Conservation (phyloP, 2,113 vertebrate genomes). For the Telmatochromis bifrenatus region DNA sequence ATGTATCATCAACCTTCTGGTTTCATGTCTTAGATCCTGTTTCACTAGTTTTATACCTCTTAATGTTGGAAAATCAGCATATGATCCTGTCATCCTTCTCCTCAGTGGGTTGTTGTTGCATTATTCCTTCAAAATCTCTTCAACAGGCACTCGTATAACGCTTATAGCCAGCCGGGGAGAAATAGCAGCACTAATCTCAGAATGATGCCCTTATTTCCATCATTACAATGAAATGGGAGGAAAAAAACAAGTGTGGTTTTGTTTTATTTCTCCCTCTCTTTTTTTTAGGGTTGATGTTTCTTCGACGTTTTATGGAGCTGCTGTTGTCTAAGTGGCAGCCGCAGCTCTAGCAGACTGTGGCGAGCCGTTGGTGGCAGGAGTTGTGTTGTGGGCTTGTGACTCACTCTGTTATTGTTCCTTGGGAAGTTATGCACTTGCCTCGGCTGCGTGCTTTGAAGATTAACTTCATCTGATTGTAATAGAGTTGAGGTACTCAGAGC, state of each 20-base stretch:
- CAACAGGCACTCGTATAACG: slow-evolving; percentile 30
- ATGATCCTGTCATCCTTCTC: neutral
- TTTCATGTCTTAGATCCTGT: neutral
- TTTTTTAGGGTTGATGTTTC: slow-evolving; percentile 30
- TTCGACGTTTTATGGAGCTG: slow-evolving; percentile 60
- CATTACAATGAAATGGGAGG: slow-evolving; percentile 65
- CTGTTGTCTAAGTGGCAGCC: slow-evolving; percentile 58
- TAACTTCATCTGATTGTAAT: neutral
- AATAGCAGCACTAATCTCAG: slow-evolving; percentile 65
- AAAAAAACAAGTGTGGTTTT: slow-evolving; percentile 51
- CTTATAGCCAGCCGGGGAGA: slow-evolving; percentile 35
- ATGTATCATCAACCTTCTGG: neutral
- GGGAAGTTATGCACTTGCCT: slow-evolving; percentile 51
- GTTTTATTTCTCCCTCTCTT: slow-evolving; percentile 34
- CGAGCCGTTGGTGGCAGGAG: slow-evolving; percentile 42
- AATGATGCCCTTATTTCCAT: slow-evolving; percentile 76
- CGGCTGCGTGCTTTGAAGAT: slow-evolving; percentile 4
- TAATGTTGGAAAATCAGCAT: neutral
- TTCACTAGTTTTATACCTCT: neutral
- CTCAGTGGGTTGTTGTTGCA: slow-evolving; percentile 23
- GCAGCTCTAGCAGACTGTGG: slow-evolving; percentile 59
- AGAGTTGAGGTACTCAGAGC: neutral
- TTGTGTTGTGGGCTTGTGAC: slow-evolving; percentile 53
- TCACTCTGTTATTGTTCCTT: slow-evolving; percentile 50
- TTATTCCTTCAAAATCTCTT: slow-evolving; percentile 29